These are phyloP conservation scores for Capreolus pygargus DNA, from an alignment of 2,113 vertebrate genomes.

Conservation along the genomic window DNA sequence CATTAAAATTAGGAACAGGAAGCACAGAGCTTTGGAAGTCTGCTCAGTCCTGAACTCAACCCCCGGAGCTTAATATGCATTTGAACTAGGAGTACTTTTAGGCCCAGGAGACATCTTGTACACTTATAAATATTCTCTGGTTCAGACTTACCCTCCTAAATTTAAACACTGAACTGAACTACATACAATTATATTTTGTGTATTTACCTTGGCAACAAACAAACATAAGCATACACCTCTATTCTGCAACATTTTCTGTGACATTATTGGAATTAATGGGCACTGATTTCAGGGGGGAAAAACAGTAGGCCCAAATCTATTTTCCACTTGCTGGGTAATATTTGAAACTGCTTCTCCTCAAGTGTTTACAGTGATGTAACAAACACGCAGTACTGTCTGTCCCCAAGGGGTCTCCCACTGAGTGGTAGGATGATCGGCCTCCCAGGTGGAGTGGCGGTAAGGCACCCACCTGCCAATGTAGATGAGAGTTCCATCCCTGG, in stretches of 20 bases:
- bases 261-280: not conserved
- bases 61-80: not conserved
- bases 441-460: not conserved
- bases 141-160: not conserved
- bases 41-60: not conserved
- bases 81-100: slow-evolving; percentile 16
- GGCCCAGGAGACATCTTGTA: not conserved
- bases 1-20: slow-evolving; percentile 47
- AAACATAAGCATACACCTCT: not conserved
- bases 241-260: not conserved
- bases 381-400: not conserved
- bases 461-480: not conserved
- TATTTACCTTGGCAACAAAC: not conserved
- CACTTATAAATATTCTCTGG: slow-evolving; percentile 2
- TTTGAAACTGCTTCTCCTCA: not conserved
- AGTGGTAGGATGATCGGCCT: not conserved
- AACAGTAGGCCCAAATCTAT: not conserved
- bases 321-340: not conserved
- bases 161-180: not conserved
- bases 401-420: not conserved
- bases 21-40: not conserved
- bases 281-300: slow-evolving; percentile 16
- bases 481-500: not conserved
- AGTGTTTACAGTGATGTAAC: not conserved
- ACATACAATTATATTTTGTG: not conserved